Base-by-base conservation (phyloP, 2,113 vertebrate genomes). In the Pteronura brasiliensis region DNA sequence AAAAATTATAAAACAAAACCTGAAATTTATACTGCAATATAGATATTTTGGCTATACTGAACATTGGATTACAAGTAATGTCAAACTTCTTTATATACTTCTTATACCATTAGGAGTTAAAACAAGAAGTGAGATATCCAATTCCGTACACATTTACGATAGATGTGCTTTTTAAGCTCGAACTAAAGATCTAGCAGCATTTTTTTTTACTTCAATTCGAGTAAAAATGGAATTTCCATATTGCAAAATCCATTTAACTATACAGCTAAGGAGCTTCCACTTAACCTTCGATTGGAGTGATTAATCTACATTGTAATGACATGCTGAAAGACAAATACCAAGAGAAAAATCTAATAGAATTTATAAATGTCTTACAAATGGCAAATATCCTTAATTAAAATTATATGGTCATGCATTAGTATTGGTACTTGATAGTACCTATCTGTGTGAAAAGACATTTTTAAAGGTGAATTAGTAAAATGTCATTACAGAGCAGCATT, bases 401-500 rank as follows among this genome's bases (percentile, higher is more conserved):
- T 92, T 80, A 39, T 92, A 92, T 95, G 77, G 63, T 95, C 39
- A 85, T 81, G 71, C 89, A 96, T 90, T 97, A 85, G 77, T 86
- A 90, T 83, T 31, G 83, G 72, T 92, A 77, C 27, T 93, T 97
- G 90, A 87, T 47, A 95, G 39, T 94, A 49, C 13, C 44, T 92
- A 92, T 69, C 79, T 90, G 3, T 86, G 52, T 96, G 74, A 92
- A 95, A 95, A 80, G 52, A 85, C 12, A 59, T 82, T 96, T 93
- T 95, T 7, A 93, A 93, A 67, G 44, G 97, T 77, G 36, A 96
- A 92, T 82, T 42, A 25, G 23, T 91, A 92, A 92, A 97, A 93
- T 97, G 27, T 97, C 83, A 83, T 96, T 97, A 92, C 31, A 97
- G 52, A 96, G 96, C 87, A 95, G 61, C 39, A 79, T 72, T 88